Conservation (phyloP, 2,888 invertebrate species). For the Sarcophaga carnaria region DNA sequence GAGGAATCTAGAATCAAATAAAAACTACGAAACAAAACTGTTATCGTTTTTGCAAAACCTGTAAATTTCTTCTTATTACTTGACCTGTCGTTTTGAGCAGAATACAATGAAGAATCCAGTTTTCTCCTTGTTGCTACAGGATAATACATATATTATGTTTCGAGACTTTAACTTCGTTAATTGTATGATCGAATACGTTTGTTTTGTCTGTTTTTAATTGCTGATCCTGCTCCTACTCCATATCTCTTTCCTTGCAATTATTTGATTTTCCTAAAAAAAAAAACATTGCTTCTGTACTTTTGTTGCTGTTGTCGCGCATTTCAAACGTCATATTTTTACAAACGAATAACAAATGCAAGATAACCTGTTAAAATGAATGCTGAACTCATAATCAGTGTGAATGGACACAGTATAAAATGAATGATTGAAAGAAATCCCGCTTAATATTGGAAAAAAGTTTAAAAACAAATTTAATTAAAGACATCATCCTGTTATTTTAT, state of each 20-base stretch:
- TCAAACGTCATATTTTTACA: conserved; percentile 33
- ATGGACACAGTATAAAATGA: conserved; percentile 28
- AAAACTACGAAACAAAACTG: conserved; percentile 97
- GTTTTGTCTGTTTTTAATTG: conserved; percentile 62
- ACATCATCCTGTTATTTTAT: conserved; percentile 62
- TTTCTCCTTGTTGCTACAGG: conserved; percentile 38
- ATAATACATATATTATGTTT: conserved; percentile 59
- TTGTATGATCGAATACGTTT: conserved; percentile 58
- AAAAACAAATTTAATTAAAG: conserved; percentile 36
- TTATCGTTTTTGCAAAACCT: conserved; percentile 95
- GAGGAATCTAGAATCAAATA: conserved; percentile 95
- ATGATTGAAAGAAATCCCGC: conserved; percentile 7
- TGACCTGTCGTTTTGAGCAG: conserved; percentile 14
- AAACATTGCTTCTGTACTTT: conserved; percentile 51
- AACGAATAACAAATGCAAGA: conserved; percentile 21
- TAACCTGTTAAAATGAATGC: neutral
- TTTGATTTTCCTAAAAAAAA: conserved; percentile 36
- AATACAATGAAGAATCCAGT: conserved; percentile 6
- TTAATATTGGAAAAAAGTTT: conserved; percentile 33
- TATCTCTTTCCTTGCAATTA: neutral
- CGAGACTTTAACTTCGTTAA: conserved; percentile 62
- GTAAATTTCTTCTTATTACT: conserved; percentile 79
- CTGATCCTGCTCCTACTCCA: conserved; percentile 33
- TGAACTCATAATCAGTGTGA: neutral
- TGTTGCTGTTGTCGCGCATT: conserved; percentile 42